A percentile compares a stretch with the other conserved stretches of the same genome.
Conservation (phyloP, 2,113 vertebrate genomes). For the Empidonax traillii region DNA sequence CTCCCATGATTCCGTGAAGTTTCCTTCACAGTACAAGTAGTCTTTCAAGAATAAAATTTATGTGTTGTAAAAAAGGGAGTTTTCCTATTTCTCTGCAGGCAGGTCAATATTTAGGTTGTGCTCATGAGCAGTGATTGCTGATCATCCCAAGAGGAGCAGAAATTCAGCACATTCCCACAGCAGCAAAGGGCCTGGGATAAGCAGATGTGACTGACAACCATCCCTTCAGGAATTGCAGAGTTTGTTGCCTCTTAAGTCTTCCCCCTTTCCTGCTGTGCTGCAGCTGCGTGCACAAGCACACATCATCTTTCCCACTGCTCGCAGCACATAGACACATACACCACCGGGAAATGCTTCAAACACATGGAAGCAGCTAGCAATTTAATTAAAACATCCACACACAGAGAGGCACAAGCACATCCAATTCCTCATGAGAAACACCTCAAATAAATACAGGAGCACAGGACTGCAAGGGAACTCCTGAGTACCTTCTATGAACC, state of each 20-base stretch:
- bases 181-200: not conserved
- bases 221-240: not conserved
- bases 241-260: not conserved
- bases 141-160: not conserved
- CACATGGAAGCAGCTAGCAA: not conserved
- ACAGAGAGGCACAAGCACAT: not conserved
- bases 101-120: not conserved
- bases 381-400: constrained; percentile 29
- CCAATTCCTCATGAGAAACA: not conserved
- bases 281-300: not conserved
- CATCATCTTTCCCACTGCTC: not conserved
- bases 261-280: not conserved
- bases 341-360: not conserved
- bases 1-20: not conserved
- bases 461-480: not conserved
- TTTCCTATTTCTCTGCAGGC: not conserved
- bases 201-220: rapidly evolving
- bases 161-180: not conserved
- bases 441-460: not conserved
- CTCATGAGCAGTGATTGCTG: not conserved
- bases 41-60: not conserved
- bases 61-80: not conserved
- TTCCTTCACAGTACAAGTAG: not conserved
- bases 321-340: not conserved
- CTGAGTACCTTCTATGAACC: not conserved